Conservation (phyloP, 2,888 invertebrate genomes). For the Diploptera punctata region DNA sequence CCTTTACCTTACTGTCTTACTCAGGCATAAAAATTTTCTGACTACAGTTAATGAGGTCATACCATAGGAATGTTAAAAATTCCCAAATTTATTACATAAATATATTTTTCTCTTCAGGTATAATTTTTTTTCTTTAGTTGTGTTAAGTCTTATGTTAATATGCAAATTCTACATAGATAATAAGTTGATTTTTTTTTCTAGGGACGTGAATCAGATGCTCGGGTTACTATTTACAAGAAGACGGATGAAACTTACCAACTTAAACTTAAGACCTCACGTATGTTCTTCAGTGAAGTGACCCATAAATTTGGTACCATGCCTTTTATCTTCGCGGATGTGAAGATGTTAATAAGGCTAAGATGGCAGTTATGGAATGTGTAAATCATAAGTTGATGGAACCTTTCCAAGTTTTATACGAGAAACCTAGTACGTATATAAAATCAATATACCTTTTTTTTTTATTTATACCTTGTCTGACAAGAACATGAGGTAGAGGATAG, state of each 20-base stretch:
- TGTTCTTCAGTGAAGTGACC: conserved; percentile 86
- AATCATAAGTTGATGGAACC: conserved; percentile 98
- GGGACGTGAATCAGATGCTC: conserved; percentile 91
- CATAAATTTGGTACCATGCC: conserved; percentile 97
- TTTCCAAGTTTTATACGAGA: conserved; percentile 90
- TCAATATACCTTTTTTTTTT: not conserved
- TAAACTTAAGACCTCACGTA: conserved; percentile 95
- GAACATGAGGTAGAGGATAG: too few relatives aligned
- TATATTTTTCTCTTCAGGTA: too few relatives aligned
- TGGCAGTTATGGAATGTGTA: conserved; percentile 98
- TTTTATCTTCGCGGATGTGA: conserved; percentile 92
- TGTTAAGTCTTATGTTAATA: too few relatives aligned
- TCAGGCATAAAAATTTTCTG: too few relatives aligned
- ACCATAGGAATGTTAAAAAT: too few relatives aligned
- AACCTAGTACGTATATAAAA: conserved; percentile 60
- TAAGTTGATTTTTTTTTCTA: conserved; percentile 51
- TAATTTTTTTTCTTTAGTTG: too few relatives aligned
- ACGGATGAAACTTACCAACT: conserved; percentile 97
- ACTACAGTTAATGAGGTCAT: too few relatives aligned
- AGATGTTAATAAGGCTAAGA: conserved; percentile 96
- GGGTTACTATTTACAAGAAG: conserved; percentile 98
- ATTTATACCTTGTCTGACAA: not conserved
- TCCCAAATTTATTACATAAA: too few relatives aligned
- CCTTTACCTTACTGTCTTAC: too few relatives aligned
- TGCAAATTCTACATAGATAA: too few relatives aligned